Evolutionary conservation across 2,113 vertebrate species (phyloP), one percentile per base, ranked within the genome.

Genomic region (Urocolius indicus): DNA sequence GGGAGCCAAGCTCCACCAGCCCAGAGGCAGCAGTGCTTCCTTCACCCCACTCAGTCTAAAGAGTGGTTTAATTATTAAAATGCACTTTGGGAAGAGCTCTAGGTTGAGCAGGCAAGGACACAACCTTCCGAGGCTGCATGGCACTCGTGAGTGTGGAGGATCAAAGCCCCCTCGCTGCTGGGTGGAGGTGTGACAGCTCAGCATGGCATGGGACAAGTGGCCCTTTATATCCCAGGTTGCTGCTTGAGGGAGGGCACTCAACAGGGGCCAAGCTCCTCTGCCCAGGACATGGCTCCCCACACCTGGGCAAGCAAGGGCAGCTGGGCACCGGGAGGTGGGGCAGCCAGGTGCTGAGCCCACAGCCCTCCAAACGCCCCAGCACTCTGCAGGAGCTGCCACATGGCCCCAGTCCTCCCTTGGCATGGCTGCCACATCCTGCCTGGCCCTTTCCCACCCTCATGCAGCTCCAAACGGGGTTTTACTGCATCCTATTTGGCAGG

Each of bases 281-380:
- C 45, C 74, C 3, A 1, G 16, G 20, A 61, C 2, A 2, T 2
- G 1, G 51, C 51, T 87, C 12, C 38, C 17, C 2, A 1, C 5
- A 71, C 48, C 46, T 29, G 61, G 61, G 54, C 4, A 6, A 59
- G 19, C 8, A 6, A 51, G 20, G 24, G 34, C 81, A 68, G 58
- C 29, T 0, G 1, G 21, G 34, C 55, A 41, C 0, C 0, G 23
- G 38, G 72, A 38, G 11, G 34, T 0, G 0, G 21, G 23, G 32
- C 66, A 61, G 34, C 46, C 2, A 2, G 5, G 23, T 67, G 23
- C 41, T 1, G 2, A 58, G 20, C 59, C 38, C 26, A 4, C 0
- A 19, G 3, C 16, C 38, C 71, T 27, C 36, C 19, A n/a, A 52
- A 22, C 9, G 7, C 18, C 0, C 36, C 9, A 0, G 34, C 63